Conservation (phyloP, 2,888 invertebrate genomes). For the Anagyrus pseudococci region DNA sequence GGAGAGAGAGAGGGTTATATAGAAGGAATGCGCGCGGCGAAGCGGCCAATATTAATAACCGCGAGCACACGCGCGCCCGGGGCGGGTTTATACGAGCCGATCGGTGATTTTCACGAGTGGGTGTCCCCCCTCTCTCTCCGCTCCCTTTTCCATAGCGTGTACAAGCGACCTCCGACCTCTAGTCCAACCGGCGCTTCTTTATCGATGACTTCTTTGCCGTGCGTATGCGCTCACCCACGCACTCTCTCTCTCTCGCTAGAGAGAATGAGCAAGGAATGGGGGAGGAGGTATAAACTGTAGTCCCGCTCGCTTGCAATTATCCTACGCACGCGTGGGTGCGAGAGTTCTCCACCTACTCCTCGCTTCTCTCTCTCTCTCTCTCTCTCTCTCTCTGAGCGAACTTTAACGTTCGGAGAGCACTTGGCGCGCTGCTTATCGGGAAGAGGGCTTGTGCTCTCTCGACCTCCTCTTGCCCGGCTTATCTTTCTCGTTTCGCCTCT, state of each 20-base stretch:
- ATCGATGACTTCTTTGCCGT: slow-evolving; percentile 39
- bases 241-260: no score
- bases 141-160: neutral
- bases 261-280: no score
- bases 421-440: neutral
- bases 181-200: slow-evolving; percentile 43
- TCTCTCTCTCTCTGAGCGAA: neutral
- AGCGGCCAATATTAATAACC: slow-evolving; percentile 36
- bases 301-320: slow-evolving; percentile 58
- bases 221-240: slow-evolving; percentile 22
- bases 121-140: slow-evolving; percentile 55
- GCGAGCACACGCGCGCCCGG: neutral
- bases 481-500: no score
- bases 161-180: slow-evolving; percentile 58
- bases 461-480: no score
- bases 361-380: neutral
- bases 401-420: neutral
- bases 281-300: neutral
- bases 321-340: slow-evolving; percentile 61
- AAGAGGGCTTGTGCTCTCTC: neutral
- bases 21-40: slow-evolving; percentile 36
- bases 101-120: slow-evolving; percentile 56
- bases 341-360: slow-evolving; percentile 48
- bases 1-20: slow-evolving; percentile 22
- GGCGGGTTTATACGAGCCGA: slow-evolving; percentile 41